Evolutionary conservation across 2,888 invertebrate species (phyloP), one percentile per base, ranked within the genome.

Genomic region (Rhimphoctona megacephalus): DNA sequence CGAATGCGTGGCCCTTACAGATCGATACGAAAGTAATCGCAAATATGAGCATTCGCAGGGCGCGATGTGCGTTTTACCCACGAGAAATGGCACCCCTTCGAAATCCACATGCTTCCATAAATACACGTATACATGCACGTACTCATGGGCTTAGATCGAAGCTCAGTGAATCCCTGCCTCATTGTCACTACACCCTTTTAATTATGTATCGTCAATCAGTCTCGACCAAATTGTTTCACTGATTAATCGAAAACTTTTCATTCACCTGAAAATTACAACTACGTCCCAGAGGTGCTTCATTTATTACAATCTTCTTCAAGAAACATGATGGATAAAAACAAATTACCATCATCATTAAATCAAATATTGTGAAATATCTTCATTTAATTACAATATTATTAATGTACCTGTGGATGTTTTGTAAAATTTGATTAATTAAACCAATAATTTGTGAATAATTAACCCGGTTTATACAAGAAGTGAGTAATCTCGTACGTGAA

Each of bases 11-110:
- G 73, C 81, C 78, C 72, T 79, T 66, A 36, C 54, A 70, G 81
- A 87, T 89, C 89, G 85, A 89, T 89, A 87, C 67, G 64, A 81
- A 80, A 85, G 86, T 87, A 84, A 88, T 87, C 88, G 87, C 86
- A 83, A 89, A 86, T 84, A 77, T 57, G 80, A 86, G 84, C 76
- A 80, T 70, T 86, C 79, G 79, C 46, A n/a, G 83, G 74, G 66
- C 25, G 39, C 70, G 61, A 64, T 74, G 70, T 72, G 49, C 72
- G n/a, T 78, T 84, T 84, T 80, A 74, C 77, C 49, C 72, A 76
- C 57, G 77, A 84, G 61, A 73, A 61, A 81, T 73, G 57, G n/a
- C 67, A 72, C 54, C 74, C 78, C 54, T 74, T 69, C 67, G 54
- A 79, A 54, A 57, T 25, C n/a, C 49, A 14, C 30, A 17, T 19